Base-by-base conservation (phyloP, 1,140 invertebrate genomes). In the Tetraneura akinire region DNA sequence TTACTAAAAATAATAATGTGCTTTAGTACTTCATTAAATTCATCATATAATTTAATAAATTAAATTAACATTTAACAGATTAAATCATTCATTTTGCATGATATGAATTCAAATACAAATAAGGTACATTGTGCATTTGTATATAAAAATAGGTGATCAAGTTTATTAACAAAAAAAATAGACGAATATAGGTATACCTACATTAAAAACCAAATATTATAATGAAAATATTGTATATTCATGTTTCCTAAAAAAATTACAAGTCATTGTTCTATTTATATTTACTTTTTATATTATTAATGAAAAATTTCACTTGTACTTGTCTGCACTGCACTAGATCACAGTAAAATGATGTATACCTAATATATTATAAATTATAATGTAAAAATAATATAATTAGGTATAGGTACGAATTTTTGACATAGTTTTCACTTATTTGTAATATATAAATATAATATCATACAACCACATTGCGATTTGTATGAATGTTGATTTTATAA, bases 351-450 rank as follows among this genome's bases (percentile, higher is more conserved):
- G 45, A 68, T 45, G 29, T 26, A 29, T n/a, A n/a, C n/a, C n/a
- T n/a, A n/a, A n/a, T n/a, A n/a, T n/a, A n/a, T n/a, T n/a, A n/a
- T n/a, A n/a, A n/a, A n/a, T 37, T 37, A 37, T 37, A 37, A 37
- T 37, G 32, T 37, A 37, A 3, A 37, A 37, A 37, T 37, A 37
- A 37, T 37, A 37, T 37, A 37, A 37, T 4, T 37, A 53, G 2
- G n/a, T n/a, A n/a, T n/a, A n/a, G n/a, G n/a, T n/a, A 26, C 32
- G 18, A 26, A 6, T 70, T 0, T 70, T 11, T 51, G 8, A 51
- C 45, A 71, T 16, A 51, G 16, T 71, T 71, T 71, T 71, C 45
- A 71, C 68, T 71, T 11, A n/a, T 71, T 49, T 49, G 3, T 16
- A 2, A n/a, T 62, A 62, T 64, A 16, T 1, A 62, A n/a, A 8